A percentile compares a stretch with the other conserved stretches of the same genome.
phyloP scores from a whole-genome alignment of 2,113 vertebrate genomes.

The Gadus chalcogrammus region DNA sequence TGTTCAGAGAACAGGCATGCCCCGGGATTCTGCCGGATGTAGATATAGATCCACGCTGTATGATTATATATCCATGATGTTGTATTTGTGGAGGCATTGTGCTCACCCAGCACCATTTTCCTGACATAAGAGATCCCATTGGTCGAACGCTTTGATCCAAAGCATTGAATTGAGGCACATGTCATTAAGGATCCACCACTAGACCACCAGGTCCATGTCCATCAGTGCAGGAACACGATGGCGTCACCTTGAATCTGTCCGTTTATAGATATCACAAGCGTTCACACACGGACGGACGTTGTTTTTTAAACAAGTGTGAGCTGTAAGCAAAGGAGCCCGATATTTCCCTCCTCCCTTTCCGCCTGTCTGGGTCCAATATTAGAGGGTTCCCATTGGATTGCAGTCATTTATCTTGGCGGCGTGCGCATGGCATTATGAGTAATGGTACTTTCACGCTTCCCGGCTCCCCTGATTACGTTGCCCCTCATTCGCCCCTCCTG shows the following conservation, averaged over 20 bases:
- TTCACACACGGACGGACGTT: background rate
- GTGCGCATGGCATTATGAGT: conserved; percentile 71
- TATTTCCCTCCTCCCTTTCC: conserved; percentile 45
- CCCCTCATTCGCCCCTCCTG: conserved; percentile 46
- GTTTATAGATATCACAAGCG: background rate
- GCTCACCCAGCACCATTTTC: too few relatives aligned
- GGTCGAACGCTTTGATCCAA: too few relatives aligned
- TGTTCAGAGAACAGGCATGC: too few relatives aligned
- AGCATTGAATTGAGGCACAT: too few relatives aligned
- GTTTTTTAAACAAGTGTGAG: conserved; percentile 36
- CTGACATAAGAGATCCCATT: too few relatives aligned
- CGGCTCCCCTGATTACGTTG: conserved; percentile 71
- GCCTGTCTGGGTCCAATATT: conserved; percentile 57
- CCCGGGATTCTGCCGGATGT: too few relatives aligned
- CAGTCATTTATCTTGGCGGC: conserved; percentile 69
- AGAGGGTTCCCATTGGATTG: conserved; percentile 59
- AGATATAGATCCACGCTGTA: too few relatives aligned
- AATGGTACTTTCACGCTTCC: conserved; percentile 73
- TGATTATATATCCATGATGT: too few relatives aligned
- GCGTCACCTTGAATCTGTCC: background rate
- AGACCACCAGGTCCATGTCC: background rate
- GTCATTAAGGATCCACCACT: too few relatives aligned
- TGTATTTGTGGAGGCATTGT: too few relatives aligned
- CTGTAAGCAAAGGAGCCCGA: conserved; percentile 29
- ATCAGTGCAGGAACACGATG: background rate